A percentile compares a stretch with the other conserved stretches of the same genome.
Evolutionary conservation across 2,113 vertebrate genomes (phyloP).

Genomic region (Corythornis vintsioides): DNA sequence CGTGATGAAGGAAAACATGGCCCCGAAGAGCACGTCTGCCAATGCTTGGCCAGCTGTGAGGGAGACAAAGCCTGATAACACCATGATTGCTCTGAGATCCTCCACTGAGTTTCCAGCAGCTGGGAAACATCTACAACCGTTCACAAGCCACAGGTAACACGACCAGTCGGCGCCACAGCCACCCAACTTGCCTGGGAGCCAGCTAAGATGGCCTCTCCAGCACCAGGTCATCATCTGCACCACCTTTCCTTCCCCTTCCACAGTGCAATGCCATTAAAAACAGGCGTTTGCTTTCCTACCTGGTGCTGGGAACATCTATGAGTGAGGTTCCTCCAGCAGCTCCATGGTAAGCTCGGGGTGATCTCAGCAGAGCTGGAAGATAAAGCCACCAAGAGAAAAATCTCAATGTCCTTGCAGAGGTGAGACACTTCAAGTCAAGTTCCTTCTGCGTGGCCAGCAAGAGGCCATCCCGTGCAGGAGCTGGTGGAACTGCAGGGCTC

Average conservation of each 20-base stretch:
- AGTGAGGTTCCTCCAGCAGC: slow-evolving; percentile 40
- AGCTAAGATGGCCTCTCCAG: background rate
- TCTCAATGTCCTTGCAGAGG: background rate
- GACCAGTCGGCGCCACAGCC: background rate
- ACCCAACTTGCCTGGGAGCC: background rate
- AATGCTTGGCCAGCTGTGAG: fast-evolving
- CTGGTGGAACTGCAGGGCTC: background rate
- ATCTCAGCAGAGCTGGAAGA: slow-evolving; percentile 48
- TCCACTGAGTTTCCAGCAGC: background rate
- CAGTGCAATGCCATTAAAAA: background rate
- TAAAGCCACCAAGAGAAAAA: slow-evolving; percentile 10
- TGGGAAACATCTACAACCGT: background rate
- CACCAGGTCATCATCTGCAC: background rate
- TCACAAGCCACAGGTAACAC: background rate
- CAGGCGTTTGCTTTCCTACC: slow-evolving; percentile 25
- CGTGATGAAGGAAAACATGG: fast-evolving
- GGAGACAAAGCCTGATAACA: background rate
- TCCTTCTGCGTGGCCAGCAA: fast-evolving
- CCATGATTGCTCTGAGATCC: background rate
- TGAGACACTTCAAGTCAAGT: background rate
- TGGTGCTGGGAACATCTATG: slow-evolving; percentile 42
- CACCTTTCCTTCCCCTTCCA: background rate
- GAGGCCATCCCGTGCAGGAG: background rate
- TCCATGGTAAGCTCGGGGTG: background rate
- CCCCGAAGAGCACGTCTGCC: background rate